Evolutionary conservation across 1,140 invertebrate genomes (phyloP), one percentile per base, ranked within the genome.

Genomic region (Oscheius sp.): DNA sequence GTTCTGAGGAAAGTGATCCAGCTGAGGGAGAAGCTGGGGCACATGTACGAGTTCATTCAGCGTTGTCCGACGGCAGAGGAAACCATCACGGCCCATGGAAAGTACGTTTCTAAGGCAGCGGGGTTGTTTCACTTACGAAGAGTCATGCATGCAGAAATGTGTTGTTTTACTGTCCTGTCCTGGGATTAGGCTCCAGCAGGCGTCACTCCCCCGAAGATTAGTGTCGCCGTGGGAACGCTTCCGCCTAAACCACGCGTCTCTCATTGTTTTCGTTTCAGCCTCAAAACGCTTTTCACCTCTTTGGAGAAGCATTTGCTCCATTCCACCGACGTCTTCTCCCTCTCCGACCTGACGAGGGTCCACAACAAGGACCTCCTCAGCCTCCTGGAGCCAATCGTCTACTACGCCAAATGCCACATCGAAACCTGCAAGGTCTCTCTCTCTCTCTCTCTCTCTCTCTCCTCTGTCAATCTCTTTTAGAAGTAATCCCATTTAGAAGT

Each of bases 331-430:
- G 10, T 63, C 32, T 63, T 63, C 61, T 63, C 61, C 31, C 61
- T 63, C 10, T 32, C 23, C 32, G 61, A 63, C 29, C 23, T 63
- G 15, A n/a, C n/a, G 7, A 10, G 26, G 4, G 61, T 63, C 31
- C 36, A 63, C 61, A 63, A 63, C 61, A 63, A 63, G 61, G 61
- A 63, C 61, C 7, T 63, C 10, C 32, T 18, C 15, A 63, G 20
- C 18, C 36, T n/a, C 32, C 31, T 63, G 32, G 61, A 63, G 61
- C 61, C 61, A 32, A 63, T 63, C 36, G 61, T 34, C 61, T 63
- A 63, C 36, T 63, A 32, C 23, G 61, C 32, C 32, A 63, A 63
- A 26, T 63, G 61, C 29, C 61, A 63, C 23, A 63, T 63, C 61
- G 61, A 63, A 34, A 63, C 15, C 23, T 63, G 61, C 36, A n/a